Evolutionary conservation across 2,113 vertebrate species (phyloP).

Genomic region (Percopsis transmontana): DNA sequence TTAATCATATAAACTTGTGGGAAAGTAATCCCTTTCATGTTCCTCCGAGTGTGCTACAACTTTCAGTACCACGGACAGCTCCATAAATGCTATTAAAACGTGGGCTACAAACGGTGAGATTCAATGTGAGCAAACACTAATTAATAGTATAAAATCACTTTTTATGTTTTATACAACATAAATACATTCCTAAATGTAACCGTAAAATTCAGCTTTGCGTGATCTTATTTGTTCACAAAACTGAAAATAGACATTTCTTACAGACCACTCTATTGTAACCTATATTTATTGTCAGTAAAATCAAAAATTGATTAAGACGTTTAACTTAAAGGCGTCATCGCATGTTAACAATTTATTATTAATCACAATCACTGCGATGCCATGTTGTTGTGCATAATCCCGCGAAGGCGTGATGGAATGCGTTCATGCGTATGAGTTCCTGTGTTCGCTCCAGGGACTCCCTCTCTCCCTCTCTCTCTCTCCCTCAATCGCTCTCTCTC

Average conservation of each 20-base stretch:
- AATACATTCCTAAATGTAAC: too few species aligned
- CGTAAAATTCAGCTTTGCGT: too few species aligned
- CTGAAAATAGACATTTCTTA: too few species aligned
- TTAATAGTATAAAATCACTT: neutral
- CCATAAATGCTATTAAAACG: neutral
- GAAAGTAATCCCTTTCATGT: neutral
- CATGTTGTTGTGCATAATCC: constrained; percentile 38
- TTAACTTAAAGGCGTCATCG: constrained; percentile 8
- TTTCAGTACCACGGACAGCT: constrained; percentile 72
- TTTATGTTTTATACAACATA: too few species aligned
- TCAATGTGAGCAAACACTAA: neutral
- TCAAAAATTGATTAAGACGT: neutral
- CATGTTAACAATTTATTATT: neutral
- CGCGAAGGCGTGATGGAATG: constrained; percentile 45
- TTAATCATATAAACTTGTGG: neutral
- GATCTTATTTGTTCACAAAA: too few species aligned
- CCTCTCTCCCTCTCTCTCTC: constrained; percentile 21
- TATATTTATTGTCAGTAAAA: too few species aligned
- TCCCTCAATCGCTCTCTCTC: constrained; percentile 12
- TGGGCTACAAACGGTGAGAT: too few species aligned
- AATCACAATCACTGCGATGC: constrained; percentile 4
- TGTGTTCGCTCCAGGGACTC: constrained; percentile 36
- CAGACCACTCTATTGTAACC: too few species aligned
- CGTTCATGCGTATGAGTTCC: constrained; percentile 17
- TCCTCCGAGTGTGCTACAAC: neutral